These are phyloP conservation scores for Catocala fraxini DNA, from an alignment of 2,888 invertebrate species.

Conservation along the genomic window DNA sequence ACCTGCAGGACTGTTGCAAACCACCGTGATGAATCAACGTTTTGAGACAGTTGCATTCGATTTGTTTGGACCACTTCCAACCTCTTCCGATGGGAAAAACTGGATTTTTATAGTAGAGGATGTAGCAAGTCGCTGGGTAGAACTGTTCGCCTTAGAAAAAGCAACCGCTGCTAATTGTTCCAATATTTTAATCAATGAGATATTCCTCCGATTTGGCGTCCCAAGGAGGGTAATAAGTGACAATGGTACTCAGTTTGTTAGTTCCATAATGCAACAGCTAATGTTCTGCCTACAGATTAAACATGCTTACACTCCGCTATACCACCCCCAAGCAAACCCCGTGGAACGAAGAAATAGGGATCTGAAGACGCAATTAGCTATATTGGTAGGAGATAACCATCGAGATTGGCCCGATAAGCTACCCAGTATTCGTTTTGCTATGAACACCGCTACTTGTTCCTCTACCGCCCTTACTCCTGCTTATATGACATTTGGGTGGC, in stretches of 20 bases:
- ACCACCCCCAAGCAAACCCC: slow-evolving; percentile 18
- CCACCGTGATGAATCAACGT: not conserved
- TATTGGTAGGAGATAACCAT: slow-evolving; percentile 40
- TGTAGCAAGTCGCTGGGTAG: too few species aligned
- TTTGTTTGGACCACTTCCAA: too few species aligned
- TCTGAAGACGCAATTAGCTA: slow-evolving; percentile 31
- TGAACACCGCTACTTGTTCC: slow-evolving; percentile 54
- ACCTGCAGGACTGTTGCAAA: slow-evolving; percentile 1
- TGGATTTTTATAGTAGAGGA: too few species aligned
- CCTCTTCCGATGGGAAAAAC: too few species aligned
- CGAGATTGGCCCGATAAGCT: slow-evolving; percentile 53
- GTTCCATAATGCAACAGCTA: slow-evolving; percentile 25
- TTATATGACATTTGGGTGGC: slow-evolving; percentile 10
- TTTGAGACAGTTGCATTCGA: too few species aligned
- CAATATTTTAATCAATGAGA: too few species aligned
- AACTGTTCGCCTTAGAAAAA: too few species aligned
- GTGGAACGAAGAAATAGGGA: slow-evolving; percentile 35
- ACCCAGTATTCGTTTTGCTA: slow-evolving; percentile 60
- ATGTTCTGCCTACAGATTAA: slow-evolving; percentile 7
- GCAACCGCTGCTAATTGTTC: too few species aligned
- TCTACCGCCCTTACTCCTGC: too few species aligned
- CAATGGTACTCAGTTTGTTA: slow-evolving; percentile 20
- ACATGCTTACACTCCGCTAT: too few species aligned
- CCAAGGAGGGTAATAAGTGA: too few species aligned
- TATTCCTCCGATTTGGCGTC: too few species aligned